Conservation (phyloP, 1,140 invertebrate species). For the Eumeta japonica region DNA sequence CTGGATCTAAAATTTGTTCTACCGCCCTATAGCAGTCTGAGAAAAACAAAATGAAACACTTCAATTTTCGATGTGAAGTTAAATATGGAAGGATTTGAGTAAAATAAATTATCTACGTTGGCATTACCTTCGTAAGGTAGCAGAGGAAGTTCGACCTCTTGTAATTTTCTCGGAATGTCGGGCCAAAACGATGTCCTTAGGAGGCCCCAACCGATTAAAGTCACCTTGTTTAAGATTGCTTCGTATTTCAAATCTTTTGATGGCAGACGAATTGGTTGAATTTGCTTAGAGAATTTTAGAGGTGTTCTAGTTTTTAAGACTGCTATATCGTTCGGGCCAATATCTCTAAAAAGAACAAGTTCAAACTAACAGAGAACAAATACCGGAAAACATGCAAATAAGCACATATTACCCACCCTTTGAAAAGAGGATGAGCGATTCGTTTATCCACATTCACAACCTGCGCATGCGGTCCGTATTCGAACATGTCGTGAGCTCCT, state of each 20-base stretch:
- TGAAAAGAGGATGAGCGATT: slow-evolving; percentile 41
- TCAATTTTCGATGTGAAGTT: background rate
- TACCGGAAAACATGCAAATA: no score
- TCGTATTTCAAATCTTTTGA: slow-evolving; percentile 20
- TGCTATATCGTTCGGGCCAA: slow-evolving; percentile 63
- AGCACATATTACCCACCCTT: slow-evolving; percentile 35
- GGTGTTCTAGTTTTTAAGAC: slow-evolving; percentile 58
- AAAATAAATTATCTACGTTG: no score
- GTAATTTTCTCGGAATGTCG: slow-evolving; percentile 35
- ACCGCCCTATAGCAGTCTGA: slow-evolving; percentile 46
- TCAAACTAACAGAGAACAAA: no score
- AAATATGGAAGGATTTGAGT: background rate
- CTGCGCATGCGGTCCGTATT: slow-evolving; percentile 20
- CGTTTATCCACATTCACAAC: slow-evolving; percentile 20
- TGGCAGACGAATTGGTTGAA: slow-evolving; percentile 59
- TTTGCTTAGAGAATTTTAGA: slow-evolving; percentile 55
- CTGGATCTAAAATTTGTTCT: slow-evolving; percentile 26
- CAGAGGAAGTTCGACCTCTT: slow-evolving; percentile 47
- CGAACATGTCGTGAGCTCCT: slow-evolving; percentile 38
- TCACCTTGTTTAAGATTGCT: slow-evolving; percentile 14
- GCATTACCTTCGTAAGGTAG: slow-evolving; percentile 40
- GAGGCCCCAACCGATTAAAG: slow-evolving; percentile 45
- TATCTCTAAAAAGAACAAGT: slow-evolving; percentile 42
- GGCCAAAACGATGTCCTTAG: slow-evolving; percentile 32
- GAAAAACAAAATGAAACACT: slow-evolving; percentile 11